Evolutionary conservation across 2,888 invertebrate species (phyloP), one percentile per base, ranked within the genome.

Genomic region (Plagodis pulveraria): DNA sequence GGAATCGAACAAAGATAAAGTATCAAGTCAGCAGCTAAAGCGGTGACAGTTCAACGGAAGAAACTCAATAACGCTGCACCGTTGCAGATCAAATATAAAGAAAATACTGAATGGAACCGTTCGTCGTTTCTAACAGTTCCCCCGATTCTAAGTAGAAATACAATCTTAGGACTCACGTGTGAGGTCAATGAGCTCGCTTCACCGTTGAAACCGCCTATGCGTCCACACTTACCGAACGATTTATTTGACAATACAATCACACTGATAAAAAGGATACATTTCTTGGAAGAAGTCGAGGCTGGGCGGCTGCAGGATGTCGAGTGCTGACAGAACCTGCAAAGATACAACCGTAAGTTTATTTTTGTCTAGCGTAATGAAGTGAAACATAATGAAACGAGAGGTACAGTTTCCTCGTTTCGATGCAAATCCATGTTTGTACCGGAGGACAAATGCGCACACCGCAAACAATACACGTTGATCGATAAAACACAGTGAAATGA

Each of bases 271-370:
- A 97, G 97, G 97, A 97, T 98, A 99, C 99, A 99, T 98, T 97
- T 99, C 99, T 94, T 99, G 99, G 95, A 99, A 99, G 95, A 98
- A 99, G 94, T 99, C 99, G 93, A 99, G 96, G 94, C 98, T 98
- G 76, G 99, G 98, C 81, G 99, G 99, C 93, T 99, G 99, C 78
- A 99, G 95, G 90, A 99, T 99, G 94, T 99, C 99, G 93, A 98
- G 94, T 77, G 99, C 98, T 80, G 99, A 98, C 81, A 99, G 95
- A 83, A 99, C 98, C 99, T 99, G 96, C 52, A 94, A 94, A 86
- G 73, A 78, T 69, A 86, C 81, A 57, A 53, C 35, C 58, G 43
- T 44, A 56, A 34, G 46, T 50, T 45, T 34, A 11, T 11, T 43
- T 11, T 34, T n/a, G 68, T 70, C 70, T 69, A 9, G 36, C 11